These are phyloP conservation scores for Caradrina kadenii DNA, from an alignment of 2,888 invertebrate species.

Conservation along the genomic window DNA sequence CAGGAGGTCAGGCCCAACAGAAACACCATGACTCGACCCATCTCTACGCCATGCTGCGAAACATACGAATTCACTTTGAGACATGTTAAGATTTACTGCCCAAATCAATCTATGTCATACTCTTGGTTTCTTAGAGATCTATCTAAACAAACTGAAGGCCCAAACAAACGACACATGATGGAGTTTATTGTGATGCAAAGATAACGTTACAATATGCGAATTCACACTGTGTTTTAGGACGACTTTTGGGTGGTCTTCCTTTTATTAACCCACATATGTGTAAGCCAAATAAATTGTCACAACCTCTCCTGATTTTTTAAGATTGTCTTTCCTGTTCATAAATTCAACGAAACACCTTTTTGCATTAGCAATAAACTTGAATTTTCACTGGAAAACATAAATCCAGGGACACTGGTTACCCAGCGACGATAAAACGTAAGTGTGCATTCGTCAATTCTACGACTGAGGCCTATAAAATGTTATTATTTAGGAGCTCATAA, in stretches of 20 bases:
- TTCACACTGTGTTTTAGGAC: conserved; percentile 65
- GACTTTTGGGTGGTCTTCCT: conserved; percentile 62
- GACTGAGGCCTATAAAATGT: conserved; percentile 85
- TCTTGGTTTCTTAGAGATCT: conserved; percentile 74
- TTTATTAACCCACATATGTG: conserved; percentile 55
- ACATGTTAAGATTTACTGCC: conserved; percentile 77
- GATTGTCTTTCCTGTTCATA: conserved; percentile 53
- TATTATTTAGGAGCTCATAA: conserved; percentile 89
- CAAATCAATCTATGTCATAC: conserved; percentile 84
- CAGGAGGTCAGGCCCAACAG: conserved; percentile 78
- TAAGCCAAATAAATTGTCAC: conserved; percentile 33
- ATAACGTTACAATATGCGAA: conserved; percentile 63
- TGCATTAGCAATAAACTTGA: conserved; percentile 84
- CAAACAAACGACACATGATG: conserved; percentile 73
- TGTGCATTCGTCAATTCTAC: conserved; percentile 84
- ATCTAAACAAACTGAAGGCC: conserved; percentile 73
- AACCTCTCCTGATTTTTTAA: conserved; percentile 17
- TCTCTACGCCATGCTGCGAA: conserved; percentile 86
- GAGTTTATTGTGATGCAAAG: conserved; percentile 65
- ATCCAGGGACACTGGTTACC: conserved; percentile 78
- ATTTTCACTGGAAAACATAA: conserved; percentile 78
- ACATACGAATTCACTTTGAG: conserved; percentile 88
- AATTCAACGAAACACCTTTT: conserved; percentile 67
- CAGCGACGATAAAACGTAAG: conserved; percentile 82
- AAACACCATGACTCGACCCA: conserved; percentile 80